A percentile compares a stretch with the other conserved stretches of the same genome.
Evolutionary conservation across 2,888 invertebrate species (phyloP).

Genomic region (Dasysyrphus albostriatus): DNA sequence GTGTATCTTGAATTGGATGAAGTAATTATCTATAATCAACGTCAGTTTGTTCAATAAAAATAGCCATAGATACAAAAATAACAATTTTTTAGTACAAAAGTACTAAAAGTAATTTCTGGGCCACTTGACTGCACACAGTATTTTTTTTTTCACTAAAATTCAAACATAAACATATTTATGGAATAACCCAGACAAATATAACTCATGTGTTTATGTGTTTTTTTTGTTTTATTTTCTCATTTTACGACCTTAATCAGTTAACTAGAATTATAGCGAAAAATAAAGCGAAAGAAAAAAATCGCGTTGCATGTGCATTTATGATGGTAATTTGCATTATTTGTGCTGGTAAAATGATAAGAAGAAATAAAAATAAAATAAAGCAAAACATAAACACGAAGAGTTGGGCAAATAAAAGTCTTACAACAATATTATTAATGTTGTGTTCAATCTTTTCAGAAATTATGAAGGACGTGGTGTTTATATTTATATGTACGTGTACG

Average conservation of each 20-base stretch:
- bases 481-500: not conserved
- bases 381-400: not conserved
- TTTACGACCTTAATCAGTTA: slow-evolving; percentile 54
- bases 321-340: slow-evolving; percentile 69
- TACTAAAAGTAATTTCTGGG: slow-evolving; percentile 14
- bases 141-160: not conserved
- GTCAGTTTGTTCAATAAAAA: not conserved
- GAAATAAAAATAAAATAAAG: not conserved
- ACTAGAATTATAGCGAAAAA: slow-evolving; percentile 43
- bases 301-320: slow-evolving; percentile 56
- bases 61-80: not conserved
- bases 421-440: slow-evolving; percentile 11
- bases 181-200: slow-evolving; percentile 46
- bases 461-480: not conserved
- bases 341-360: slow-evolving; percentile 55
- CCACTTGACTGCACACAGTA: not conserved
- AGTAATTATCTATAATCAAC: slow-evolving; percentile 41
- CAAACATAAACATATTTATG: not conserved
- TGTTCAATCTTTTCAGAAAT: slow-evolving; percentile 7
- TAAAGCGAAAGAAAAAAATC: not conserved
- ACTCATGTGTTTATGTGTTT: not conserved
- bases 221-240: slow-evolving; percentile 15
- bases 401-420: not conserved
- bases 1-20: slow-evolving; percentile 1
- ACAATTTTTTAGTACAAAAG: slow-evolving; percentile 11